Percentiles rank a stretch among this genome's conserved stretches.
Evolutionary conservation across 1,140 invertebrate genomes (phyloP).

Genomic region (Drosophila truncata): DNA sequence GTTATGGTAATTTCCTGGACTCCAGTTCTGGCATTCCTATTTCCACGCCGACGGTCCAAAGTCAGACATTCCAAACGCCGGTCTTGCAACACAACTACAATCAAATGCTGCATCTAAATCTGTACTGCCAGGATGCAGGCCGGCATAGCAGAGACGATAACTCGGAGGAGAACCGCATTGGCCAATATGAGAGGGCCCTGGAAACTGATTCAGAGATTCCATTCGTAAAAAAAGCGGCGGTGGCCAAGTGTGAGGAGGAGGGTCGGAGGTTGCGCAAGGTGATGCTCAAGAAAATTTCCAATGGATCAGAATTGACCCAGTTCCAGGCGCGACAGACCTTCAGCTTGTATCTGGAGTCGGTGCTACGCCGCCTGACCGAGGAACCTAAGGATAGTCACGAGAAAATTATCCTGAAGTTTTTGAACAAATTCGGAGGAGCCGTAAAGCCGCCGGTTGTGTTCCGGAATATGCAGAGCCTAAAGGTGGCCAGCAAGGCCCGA

Average conservation of each 20-base stretch:
- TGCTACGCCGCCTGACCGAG: slow-evolving; percentile 90
- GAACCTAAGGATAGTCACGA: slow-evolving; percentile 88
- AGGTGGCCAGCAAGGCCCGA: slow-evolving; percentile 92
- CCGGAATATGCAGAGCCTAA: slow-evolving; percentile 60
- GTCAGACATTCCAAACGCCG: slow-evolving; percentile 87
- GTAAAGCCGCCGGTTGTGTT: slow-evolving; percentile 91
- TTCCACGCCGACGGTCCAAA: slow-evolving; percentile 87
- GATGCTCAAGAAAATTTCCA: slow-evolving; percentile 75
- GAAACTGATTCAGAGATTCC: slow-evolving; percentile 64
- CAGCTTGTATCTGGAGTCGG: slow-evolving; percentile 92
- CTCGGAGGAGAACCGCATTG: slow-evolving; percentile 76
- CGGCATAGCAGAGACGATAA: slow-evolving; percentile 52
- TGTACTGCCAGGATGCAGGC: slow-evolving; percentile 70
- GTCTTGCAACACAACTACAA: slow-evolving; percentile 91
- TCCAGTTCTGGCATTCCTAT: slow-evolving; percentile 90
- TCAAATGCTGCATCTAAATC: slow-evolving; percentile 89
- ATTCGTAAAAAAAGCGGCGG: slow-evolving; percentile 64
- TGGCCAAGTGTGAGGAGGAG: slow-evolving; percentile 77
- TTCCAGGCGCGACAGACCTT: slow-evolving; percentile 92
- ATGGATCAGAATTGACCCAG: slow-evolving; percentile 82
- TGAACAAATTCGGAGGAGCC: slow-evolving; percentile 92
- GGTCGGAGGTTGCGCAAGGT: slow-evolving; percentile 71
- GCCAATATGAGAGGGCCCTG: slow-evolving; percentile 78
- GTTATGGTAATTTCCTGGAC: slow-evolving; percentile 88
- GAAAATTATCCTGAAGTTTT: slow-evolving; percentile 92